Conservation (phyloP, 1,140 invertebrate genomes). For the Bombus soroeensis region DNA sequence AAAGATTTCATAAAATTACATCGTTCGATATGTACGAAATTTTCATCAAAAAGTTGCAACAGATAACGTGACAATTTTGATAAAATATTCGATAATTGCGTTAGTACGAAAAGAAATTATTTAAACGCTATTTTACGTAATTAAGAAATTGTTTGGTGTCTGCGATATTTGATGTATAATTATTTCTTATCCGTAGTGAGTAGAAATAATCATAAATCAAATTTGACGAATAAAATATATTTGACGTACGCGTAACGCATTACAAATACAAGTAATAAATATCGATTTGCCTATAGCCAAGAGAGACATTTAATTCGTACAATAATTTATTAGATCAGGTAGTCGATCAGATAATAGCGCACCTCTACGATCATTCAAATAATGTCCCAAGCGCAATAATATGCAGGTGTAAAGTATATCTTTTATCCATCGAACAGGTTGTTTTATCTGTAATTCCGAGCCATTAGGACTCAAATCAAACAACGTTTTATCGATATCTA, state of each 20-base stretch:
- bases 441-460: not conserved
- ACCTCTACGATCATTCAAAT: constrained; percentile 3
- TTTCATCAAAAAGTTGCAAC: not conserved
- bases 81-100: no score
- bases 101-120: no score
- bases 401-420: not conserved
- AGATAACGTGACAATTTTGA: no score
- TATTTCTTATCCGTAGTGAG: not conserved
- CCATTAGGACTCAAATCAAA: not conserved
- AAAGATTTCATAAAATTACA: accelerated
- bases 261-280: not conserved
- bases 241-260: not conserved
- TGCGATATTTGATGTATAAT: no score
- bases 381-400: not conserved
- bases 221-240: not conserved
- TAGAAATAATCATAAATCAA: not conserved
- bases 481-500: no score
- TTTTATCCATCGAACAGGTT: constrained; percentile 12
- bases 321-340: constrained; percentile 17
- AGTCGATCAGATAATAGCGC: constrained; percentile 1
- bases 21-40: not conserved
- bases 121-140: no score
- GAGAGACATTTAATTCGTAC: not conserved
- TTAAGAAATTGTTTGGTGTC: no score
- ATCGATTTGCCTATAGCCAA: not conserved